These are phyloP conservation scores for Nymphicus hollandicus DNA, from an alignment of 2,113 vertebrate genomes.

Conservation along the genomic window DNA sequence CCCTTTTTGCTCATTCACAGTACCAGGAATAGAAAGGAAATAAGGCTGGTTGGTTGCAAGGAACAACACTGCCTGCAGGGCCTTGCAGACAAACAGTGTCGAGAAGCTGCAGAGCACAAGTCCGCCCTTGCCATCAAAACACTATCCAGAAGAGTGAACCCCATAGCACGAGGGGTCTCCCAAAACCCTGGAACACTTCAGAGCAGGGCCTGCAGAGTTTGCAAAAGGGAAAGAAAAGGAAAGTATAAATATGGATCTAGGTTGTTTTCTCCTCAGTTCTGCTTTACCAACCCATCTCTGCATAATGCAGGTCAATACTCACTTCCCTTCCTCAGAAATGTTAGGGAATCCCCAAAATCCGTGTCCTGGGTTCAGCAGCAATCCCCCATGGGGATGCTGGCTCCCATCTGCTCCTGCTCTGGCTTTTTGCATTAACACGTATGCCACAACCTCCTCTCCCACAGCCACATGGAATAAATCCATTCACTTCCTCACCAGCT, in stretches of 20 bases:
- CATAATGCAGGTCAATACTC: background rate
- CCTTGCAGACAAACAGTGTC: background rate
- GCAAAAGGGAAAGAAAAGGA: background rate
- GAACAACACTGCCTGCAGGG: accelerated
- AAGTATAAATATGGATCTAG: background rate
- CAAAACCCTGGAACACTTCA: no score
- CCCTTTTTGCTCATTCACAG: background rate
- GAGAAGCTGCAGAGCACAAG: background rate
- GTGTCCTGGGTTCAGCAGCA: background rate
- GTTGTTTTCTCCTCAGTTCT: background rate
- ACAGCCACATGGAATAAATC: background rate
- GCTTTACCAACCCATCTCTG: background rate
- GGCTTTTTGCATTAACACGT: background rate
- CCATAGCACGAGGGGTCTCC: accelerated
- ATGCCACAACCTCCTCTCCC: background rate
- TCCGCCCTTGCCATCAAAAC: background rate
- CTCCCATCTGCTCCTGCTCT: background rate
- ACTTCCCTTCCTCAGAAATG: background rate
- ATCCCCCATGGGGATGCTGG: background rate
- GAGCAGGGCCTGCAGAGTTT: no score
- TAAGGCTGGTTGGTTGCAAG: background rate
- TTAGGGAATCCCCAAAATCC: background rate
- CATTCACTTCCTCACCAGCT: background rate
- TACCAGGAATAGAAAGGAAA: background rate
- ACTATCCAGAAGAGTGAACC: background rate